phyloP scores from a whole-genome alignment of 2,113 vertebrate species.

The Chloroceryle aenea region DNA sequence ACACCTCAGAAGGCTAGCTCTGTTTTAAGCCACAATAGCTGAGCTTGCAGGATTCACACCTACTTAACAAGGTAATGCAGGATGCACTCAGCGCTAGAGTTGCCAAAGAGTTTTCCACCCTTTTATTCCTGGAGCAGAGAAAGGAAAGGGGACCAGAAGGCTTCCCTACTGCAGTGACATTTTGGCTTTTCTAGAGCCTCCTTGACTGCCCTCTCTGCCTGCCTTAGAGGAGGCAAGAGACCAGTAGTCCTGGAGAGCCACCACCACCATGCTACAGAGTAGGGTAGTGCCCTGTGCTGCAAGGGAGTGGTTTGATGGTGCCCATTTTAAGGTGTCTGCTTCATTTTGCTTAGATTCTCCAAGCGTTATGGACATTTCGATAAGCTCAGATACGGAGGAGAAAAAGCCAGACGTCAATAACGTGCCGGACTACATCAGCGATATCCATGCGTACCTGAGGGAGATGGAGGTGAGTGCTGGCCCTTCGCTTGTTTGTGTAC shows the following conservation, averaged over 20 bases:
- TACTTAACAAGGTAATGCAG: background rate
- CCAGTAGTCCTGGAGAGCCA: background rate
- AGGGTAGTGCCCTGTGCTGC: background rate
- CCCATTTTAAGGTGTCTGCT: background rate
- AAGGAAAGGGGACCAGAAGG: background rate
- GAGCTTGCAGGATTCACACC: accelerated
- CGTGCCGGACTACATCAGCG: conserved; percentile 86
- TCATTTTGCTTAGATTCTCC: conserved; percentile 83
- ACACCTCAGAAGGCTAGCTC: background rate
- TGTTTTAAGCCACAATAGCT: background rate
- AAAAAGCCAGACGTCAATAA: conserved; percentile 81
- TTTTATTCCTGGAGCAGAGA: accelerated
- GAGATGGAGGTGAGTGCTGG: conserved; percentile 89
- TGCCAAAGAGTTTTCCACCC: background rate
- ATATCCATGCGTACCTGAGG: conserved; percentile 90
- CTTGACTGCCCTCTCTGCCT: background rate
- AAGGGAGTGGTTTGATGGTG: background rate
- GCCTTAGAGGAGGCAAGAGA: background rate
- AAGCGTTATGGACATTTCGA: conserved; percentile 90
- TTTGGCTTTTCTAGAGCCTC: background rate
- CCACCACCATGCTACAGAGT: accelerated
- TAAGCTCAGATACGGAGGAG: conserved; percentile 83
- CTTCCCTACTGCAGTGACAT: accelerated
- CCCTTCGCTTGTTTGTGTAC: background rate
- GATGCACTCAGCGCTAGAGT: background rate